A percentile compares a stretch with the other conserved stretches of the same genome.
Conservation (phyloP, 2,888 invertebrate genomes). For the Hydroisotoma schaefferi region DNA sequence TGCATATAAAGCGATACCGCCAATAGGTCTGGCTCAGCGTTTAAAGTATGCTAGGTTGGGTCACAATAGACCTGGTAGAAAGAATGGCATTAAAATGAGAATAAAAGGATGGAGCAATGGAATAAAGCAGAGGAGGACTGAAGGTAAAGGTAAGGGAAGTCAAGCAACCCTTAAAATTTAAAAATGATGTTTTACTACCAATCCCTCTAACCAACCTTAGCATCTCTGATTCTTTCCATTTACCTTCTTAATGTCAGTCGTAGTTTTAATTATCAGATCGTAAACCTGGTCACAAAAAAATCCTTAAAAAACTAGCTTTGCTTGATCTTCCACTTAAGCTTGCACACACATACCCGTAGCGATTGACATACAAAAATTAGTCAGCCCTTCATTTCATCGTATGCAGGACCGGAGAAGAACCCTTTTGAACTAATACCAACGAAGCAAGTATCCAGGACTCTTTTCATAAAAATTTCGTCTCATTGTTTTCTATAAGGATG, state of each 20-base stretch:
- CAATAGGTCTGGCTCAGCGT: background rate
- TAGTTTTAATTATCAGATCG: constrained; percentile 44
- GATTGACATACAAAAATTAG: no score
- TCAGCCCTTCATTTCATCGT: no score
- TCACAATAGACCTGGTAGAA: background rate
- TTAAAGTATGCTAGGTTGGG: constrained; percentile 2
- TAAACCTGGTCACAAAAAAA: constrained; percentile 24
- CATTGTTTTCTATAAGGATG: constrained; percentile 18
- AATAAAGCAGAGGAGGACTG: background rate
- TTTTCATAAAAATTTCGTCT: constrained; percentile 10
- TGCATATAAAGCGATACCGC: constrained; percentile 9
- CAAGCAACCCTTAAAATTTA: background rate
- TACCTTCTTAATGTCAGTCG: constrained; percentile 34
- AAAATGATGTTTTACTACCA: background rate
- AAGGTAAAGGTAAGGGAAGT: background rate
- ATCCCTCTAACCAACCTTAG: background rate
- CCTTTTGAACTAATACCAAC: no score
- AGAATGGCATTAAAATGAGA: constrained; percentile 7
- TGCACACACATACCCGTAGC: background rate
- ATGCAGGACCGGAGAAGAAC: no score
- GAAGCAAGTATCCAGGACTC: background rate
- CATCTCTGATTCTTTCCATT: constrained; percentile 4
- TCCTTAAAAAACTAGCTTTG: constrained; percentile 5
- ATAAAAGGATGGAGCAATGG: constrained; percentile 1
- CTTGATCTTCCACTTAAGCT: no score